Conservation (phyloP, 2,797 vertebrate genomes). For the Amblyraja radiata region DNA sequence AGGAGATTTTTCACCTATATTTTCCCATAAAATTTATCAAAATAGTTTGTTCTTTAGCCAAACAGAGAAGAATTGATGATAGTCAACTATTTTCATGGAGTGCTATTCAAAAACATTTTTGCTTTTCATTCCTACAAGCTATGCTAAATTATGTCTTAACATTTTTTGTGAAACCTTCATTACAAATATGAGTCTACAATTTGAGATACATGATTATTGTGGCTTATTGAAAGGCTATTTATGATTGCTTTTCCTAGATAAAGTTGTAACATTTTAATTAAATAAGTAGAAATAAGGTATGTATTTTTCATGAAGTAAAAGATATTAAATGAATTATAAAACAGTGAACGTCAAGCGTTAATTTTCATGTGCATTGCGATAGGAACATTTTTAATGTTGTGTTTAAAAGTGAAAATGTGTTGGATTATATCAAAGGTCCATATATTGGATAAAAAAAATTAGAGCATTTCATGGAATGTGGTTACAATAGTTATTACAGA, state of each 20-base stretch:
- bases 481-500: not conserved
- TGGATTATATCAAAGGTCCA: not conserved
- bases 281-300: not conserved
- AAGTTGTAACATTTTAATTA: not conserved
- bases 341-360: not conserved
- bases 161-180: not conserved
- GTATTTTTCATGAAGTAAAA: not conserved
- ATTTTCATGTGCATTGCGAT: not conserved
- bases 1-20: not conserved
- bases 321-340: not conserved
- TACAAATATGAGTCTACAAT: not conserved
- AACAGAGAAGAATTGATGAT: not conserved
- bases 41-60: not conserved
- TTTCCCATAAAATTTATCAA: slow-evolving; percentile 11
- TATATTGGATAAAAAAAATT: not conserved
- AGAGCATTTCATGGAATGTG: not conserved
- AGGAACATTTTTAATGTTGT: not conserved
- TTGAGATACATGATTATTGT: not conserved
- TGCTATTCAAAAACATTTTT: not conserved
- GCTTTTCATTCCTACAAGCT: not conserved
- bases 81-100: not conserved
- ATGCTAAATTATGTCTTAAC: not conserved
- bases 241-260: not conserved
- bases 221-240: not conserved
- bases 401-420: slow-evolving; percentile 7